A percentile compares a stretch with the other conserved stretches of the same genome.
These are phyloP conservation scores for Bombus confusus DNA, from an alignment of 1,140 invertebrate genomes.

Conservation along the genomic window DNA sequence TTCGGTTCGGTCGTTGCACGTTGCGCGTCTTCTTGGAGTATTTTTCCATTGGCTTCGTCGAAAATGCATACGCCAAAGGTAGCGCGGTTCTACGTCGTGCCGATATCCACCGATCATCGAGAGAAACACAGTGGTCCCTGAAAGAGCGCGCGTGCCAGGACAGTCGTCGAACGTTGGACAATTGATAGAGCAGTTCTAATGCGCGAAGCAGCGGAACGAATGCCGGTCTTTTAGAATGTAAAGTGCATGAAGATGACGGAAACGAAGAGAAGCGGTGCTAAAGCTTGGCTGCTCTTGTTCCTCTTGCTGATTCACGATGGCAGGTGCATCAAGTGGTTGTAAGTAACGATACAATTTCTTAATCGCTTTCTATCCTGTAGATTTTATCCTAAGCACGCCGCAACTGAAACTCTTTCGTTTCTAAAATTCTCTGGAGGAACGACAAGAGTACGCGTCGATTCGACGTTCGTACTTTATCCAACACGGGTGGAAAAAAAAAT, in stretches of 20 bases:
- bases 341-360: constrained; percentile 66
- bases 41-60: no score
- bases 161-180: not conserved
- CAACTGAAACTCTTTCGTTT: no score
- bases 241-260: constrained; percentile 73
- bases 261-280: constrained; percentile 67
- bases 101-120: constrained; percentile 33
- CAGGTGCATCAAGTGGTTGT: constrained; percentile 82
- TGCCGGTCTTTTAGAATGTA: constrained; percentile 60
- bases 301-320: constrained; percentile 72
- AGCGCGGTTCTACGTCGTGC: not conserved
- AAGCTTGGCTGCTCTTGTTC: constrained; percentile 71
- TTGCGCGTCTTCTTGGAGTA: no score
- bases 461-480: not conserved
- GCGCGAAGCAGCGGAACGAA: not conserved
- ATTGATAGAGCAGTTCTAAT: not conserved
- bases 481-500: not conserved
- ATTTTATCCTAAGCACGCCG: not conserved
- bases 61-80: constrained; percentile 25
- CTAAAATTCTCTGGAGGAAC: no score
- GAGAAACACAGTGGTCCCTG: constrained; percentile 36
- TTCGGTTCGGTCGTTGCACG: not conserved
- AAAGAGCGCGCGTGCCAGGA: not conserved
- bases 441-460: not conserved
- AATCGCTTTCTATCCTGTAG: not conserved